Evolutionary conservation across 2,797 vertebrate species (phyloP), one percentile per base, ranked within the genome.

Genomic region (Oreonectes daqikongensis): DNA sequence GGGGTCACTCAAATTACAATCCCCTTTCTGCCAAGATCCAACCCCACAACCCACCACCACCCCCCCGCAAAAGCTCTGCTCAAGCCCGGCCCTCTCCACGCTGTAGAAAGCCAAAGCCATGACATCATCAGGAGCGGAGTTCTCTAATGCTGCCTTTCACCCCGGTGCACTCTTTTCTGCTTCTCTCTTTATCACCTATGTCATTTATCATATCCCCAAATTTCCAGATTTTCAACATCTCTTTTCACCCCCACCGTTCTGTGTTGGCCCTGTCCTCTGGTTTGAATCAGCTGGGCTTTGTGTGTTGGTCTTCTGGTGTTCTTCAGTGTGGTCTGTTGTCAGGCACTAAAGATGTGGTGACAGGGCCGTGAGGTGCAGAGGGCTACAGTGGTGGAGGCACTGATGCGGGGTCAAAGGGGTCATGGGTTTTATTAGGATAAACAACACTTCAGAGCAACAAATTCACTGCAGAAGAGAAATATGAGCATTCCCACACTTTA

Each of bases 1-100:
- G 81, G 52, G 86, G 86, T 88, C 86, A 87, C 83, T 88, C 86
- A 79, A 83, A 87, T 89, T 87, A 86, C 87, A 86, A 76, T 84
- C 83, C 82, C 84, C 77, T 57, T 79, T 81, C 68, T 28, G 59
- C 48, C 79, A 53, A 77, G 40, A 81, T 72, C 71, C 75, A 69
- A 74, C n/a, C 69, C 71, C 82, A 68, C 5, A 11, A 22, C 42
- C 44, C 52, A n/a, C 28, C 4, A 2, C 42, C n/a, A 53, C 60
- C 68, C 32, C 17, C 2, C 28, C 40, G 22, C n/a, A n/a, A n/a
- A n/a, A n/a, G n/a, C 65, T 28, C 40, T 6, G 35, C 38, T 42
- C 55, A 66, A 11, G 26, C 28, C 48, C 75, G 50, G 70, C 77
- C 81, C 73, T 22, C 63, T 79, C 79, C 77, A 70, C 2, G 14